phyloP scores from a whole-genome alignment of 2,888 invertebrate species.

The Scaptodrosophila latifasciaeformis region DNA sequence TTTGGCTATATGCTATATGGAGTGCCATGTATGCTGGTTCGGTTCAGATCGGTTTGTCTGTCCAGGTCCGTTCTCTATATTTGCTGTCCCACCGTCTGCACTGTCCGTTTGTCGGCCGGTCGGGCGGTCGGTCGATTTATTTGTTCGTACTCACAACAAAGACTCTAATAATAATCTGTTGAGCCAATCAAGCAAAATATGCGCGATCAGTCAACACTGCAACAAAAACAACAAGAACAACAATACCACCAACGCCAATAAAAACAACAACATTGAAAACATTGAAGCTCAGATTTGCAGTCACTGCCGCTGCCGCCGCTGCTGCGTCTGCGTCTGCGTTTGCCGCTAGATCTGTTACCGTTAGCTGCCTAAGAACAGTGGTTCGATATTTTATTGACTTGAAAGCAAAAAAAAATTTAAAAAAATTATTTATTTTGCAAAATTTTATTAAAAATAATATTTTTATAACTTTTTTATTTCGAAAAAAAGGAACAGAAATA shows the following conservation, averaged over 20 bases:
- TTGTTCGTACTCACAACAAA: slow-evolving; percentile 61
- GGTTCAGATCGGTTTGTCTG: no score
- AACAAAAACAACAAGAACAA: slow-evolving; percentile 17
- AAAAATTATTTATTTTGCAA: no score
- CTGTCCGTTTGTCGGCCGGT: slow-evolving; percentile 18
- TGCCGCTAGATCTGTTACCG: slow-evolving; percentile 8
- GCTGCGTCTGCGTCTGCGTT: no score
- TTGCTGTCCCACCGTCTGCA: slow-evolving; percentile 5
- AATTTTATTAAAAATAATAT: not conserved
- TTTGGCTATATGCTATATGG: no score
- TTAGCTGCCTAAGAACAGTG: not conserved
- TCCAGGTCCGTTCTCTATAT: not conserved
- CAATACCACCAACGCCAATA: slow-evolving; percentile 22
- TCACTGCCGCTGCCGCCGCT: slow-evolving; percentile 24
- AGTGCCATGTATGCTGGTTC: no score
- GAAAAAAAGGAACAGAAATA: no score
- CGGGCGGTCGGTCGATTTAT: slow-evolving; percentile 53
- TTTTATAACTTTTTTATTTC: not conserved
- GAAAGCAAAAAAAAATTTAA: no score
- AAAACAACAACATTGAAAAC: slow-evolving; percentile 20
- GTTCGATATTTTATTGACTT: no score
- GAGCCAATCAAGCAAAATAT: slow-evolving; percentile 70
- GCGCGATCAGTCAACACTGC: slow-evolving; percentile 63
- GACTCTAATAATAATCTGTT: slow-evolving; percentile 67
- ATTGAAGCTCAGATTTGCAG: slow-evolving; percentile 11